Evolutionary conservation across 2,888 invertebrate species (phyloP).

Genomic region (Acronicta leporina): DNA sequence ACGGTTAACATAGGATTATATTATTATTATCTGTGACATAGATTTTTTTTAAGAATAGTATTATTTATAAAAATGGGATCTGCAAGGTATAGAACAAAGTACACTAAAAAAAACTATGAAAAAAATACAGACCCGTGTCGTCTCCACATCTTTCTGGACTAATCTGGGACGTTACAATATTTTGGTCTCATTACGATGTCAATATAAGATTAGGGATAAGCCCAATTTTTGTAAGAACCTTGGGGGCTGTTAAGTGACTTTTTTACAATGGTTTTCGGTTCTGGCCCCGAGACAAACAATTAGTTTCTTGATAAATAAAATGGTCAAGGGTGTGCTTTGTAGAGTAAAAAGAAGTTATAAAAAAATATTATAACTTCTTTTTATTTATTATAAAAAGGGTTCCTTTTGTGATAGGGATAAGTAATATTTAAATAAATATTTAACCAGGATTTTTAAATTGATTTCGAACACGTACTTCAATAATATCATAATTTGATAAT

Average conservation of each 20-base stretch:
- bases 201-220: constrained; percentile 89
- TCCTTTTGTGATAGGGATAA: too few relatives aligned
- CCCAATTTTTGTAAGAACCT: constrained; percentile 78
- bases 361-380: background rate
- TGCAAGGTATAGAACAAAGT: too few relatives aligned
- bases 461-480: too few relatives aligned
- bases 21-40: too few relatives aligned
- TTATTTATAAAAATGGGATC: too few relatives aligned
- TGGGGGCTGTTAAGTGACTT: constrained; percentile 71
- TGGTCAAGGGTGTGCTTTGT: constrained; percentile 29
- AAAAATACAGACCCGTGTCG: background rate
- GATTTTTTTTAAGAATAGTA: too few relatives aligned
- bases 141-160: constrained; percentile 44
- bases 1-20: too few relatives aligned
- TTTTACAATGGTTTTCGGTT: constrained; percentile 77
- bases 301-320: constrained; percentile 53
- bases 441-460: too few relatives aligned
- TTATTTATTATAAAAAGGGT: too few relatives aligned
- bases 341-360: background rate
- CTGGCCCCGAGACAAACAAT: constrained; percentile 81
- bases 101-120: background rate
- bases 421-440: too few relatives aligned
- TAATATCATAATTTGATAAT: too few relatives aligned
- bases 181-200: constrained; percentile 88
- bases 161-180: constrained; percentile 78